phyloP scores from a whole-genome alignment of 2,797 vertebrate species.

The Psittacula echo region DNA sequence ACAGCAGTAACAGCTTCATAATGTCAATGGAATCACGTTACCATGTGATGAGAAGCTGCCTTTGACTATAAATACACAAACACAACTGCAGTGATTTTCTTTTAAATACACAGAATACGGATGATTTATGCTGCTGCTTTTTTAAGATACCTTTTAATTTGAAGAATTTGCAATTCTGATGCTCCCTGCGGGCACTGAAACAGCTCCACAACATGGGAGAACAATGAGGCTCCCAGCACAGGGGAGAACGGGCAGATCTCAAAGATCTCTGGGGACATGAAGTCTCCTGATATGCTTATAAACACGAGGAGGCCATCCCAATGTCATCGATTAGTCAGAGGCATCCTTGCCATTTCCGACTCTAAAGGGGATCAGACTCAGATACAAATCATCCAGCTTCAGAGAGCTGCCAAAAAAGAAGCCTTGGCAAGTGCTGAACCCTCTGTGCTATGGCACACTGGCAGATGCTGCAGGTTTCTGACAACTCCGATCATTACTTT shows the following conservation, averaged over 20 bases:
- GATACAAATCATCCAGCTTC: constrained; percentile 16
- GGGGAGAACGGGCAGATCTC: neutral
- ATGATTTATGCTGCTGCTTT: neutral
- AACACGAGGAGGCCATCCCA: neutral
- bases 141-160: neutral
- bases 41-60: neutral
- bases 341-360: constrained; percentile 30
- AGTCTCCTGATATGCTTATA: neutral
- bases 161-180: neutral
- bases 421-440: neutral
- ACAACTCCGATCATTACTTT: neutral
- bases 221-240: neutral
- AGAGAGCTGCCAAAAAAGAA: neutral
- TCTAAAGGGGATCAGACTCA: neutral
- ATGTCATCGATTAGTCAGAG: neutral
- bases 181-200: neutral
- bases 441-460: constrained; percentile 4
- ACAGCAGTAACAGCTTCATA: neutral
- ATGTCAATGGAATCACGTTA: neutral
- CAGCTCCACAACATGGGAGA: neutral
- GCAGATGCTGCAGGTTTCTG: constrained; percentile 4
- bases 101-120: neutral
- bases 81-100: accelerated
- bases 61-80: neutral
- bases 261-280: neutral